These are phyloP conservation scores for Acanthiza pusilla DNA, from an alignment of 2,797 vertebrate species.

Conservation along the genomic window DNA sequence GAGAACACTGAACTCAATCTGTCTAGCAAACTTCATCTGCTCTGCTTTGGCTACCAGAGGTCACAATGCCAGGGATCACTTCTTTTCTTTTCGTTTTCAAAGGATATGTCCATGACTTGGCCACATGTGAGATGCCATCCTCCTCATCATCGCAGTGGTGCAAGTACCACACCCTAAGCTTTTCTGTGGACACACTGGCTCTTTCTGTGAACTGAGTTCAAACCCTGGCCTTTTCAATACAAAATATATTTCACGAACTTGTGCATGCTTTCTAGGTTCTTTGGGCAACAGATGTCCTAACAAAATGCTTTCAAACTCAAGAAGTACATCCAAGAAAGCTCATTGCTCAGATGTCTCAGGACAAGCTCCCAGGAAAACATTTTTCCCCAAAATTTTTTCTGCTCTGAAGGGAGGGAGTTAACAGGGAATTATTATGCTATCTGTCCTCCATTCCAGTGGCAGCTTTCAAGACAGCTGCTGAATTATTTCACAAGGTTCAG, in stretches of 20 bases:
- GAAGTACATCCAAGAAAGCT: background rate
- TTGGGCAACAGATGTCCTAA: background rate
- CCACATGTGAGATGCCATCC: background rate
- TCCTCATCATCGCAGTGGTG: background rate
- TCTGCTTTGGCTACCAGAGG: background rate
- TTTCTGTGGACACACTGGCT: background rate
- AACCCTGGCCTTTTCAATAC: background rate
- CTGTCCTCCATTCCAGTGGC: background rate
- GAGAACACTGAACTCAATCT: background rate
- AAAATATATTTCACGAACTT: background rate
- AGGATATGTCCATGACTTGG: background rate
- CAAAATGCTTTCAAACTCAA: background rate
- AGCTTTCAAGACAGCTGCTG: background rate
- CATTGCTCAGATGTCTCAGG: background rate
- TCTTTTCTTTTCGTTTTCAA: background rate
- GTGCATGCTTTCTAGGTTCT: background rate
- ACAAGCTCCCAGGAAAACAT: background rate
- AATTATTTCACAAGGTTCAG: background rate
- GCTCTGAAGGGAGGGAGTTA: background rate
- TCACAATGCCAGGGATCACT: background rate
- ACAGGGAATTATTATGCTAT: background rate
- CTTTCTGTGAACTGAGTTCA: background rate
- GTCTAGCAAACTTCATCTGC: background rate
- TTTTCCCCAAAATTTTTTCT: background rate
- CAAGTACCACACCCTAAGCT: background rate